Conservation (phyloP, 2,888 invertebrate genomes). For the Drymonia ruficornis region DNA sequence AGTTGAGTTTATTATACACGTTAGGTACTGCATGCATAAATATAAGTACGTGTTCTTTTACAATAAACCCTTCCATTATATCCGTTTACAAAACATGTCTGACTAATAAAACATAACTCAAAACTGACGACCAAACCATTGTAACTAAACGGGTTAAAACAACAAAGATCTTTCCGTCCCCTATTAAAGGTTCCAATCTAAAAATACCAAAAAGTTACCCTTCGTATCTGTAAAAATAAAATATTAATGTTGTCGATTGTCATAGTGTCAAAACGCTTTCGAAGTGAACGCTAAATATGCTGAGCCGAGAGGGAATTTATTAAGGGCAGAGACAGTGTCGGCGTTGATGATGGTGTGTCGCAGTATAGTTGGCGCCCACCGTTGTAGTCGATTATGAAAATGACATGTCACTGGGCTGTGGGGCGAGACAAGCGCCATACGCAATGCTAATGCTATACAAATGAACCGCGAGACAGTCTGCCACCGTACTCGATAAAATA, state of each 20-base stretch:
- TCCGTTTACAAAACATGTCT: not conserved
- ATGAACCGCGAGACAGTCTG: conserved; percentile 52
- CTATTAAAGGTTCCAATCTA: not conserved
- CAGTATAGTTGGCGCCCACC: conserved; percentile 25
- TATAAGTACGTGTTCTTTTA: no score
- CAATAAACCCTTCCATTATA: not conserved
- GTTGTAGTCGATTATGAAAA: conserved; percentile 68
- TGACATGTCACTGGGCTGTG: conserved; percentile 52
- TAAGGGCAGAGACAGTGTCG: not conserved
- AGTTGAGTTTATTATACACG: not conserved
- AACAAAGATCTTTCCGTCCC: not conserved
- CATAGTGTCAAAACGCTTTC: not conserved
- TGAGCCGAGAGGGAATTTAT: not conserved
- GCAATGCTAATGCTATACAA: conserved; percentile 65
- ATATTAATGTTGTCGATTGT: not conserved
- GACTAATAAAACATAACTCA: not conserved
- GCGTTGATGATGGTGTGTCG: not conserved
- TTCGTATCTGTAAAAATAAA: not conserved
- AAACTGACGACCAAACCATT: not conserved
- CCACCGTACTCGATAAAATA: conserved; percentile 36
- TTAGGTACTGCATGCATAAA: not conserved
- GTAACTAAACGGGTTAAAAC: conserved; percentile 1
- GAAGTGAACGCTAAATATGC: conserved; percentile 4
- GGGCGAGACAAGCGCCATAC: conserved; percentile 35
- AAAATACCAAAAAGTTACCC: not conserved